Base-by-base conservation (phyloP, 2,888 invertebrate genomes). In the Coenonympha arcania region DNA sequence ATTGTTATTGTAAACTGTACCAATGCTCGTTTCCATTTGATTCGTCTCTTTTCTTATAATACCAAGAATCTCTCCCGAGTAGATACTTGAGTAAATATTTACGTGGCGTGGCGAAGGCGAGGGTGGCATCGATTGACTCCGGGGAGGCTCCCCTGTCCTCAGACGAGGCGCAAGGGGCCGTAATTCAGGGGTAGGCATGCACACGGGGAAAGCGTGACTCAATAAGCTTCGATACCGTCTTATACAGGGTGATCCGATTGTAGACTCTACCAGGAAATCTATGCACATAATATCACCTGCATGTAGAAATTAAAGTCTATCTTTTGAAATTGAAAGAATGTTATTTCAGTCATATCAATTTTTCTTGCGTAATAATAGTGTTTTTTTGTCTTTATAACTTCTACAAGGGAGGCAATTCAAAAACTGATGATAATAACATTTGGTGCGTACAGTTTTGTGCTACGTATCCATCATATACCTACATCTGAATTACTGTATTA, bases 71-170 rank as follows among this genome's bases (percentile, higher is more conserved):
- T 46, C 22, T 53, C 55, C 48, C 24, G 41, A 54, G 49, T 47
- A 20, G 39, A 50, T 47, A 68, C 67, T 66, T 70, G 67, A 68
- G 71, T 74, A 67, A 74, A 74, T 69, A 70, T 73, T 73, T 68
- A 65, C 65, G 63, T 63, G 63, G 61, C n/a, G n/a, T n/a, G n/a
- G n/a, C 56, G 62, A 57, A 59, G 50, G 52, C 58, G 69, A 71
- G 76, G 78, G 78, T 71, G 70, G 54, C 58, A 80, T 82, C 80
- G 81, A 81, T 81, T 70, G 66, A 60, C 62, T 56, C 62, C 65
- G 62, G 62, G 63, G 62, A 54, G 54, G 61, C 66, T 69, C 65
- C 65, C 58, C 60, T 63, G 54, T 56, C 53, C 55, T 59, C 56
- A 59, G 59, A 56, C 60, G 61, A 58, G 61, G n/a, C n/a, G n/a